Percentiles rank a stretch among this genome's conserved stretches.
Conservation (phyloP, 2,113 vertebrate genomes). For the Alexandromys fortis region DNA sequence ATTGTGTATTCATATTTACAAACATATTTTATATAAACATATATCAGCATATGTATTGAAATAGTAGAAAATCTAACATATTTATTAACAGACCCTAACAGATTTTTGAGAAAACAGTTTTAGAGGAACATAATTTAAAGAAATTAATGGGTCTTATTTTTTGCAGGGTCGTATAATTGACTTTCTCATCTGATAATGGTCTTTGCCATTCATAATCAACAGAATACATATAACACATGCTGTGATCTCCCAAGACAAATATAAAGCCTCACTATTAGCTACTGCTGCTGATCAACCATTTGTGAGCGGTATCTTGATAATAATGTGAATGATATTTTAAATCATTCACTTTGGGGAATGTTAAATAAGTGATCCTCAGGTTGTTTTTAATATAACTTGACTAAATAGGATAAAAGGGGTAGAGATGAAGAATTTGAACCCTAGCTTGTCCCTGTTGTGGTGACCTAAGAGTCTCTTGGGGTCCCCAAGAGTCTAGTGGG, state of each 20-base stretch:
- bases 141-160: neutral
- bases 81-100: neutral
- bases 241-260: neutral
- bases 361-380: neutral
- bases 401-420: neutral
- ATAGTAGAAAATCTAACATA: neutral
- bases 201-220: neutral
- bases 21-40: neutral
- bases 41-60: neutral
- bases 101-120: neutral
- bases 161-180: neutral
- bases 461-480: neutral
- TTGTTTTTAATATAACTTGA: neutral
- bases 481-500: neutral
- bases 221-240: accelerated
- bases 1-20: neutral
- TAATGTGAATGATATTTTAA: neutral
- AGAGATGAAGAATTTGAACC: neutral
- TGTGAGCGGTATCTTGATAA: neutral
- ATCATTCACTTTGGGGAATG: neutral
- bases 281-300: neutral
- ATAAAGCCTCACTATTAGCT: neutral
- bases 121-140: neutral
- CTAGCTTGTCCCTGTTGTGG: neutral
- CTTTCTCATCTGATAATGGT: neutral